Base-by-base conservation (phyloP, 2,797 vertebrate genomes). In the Cygnus olor region DNA sequence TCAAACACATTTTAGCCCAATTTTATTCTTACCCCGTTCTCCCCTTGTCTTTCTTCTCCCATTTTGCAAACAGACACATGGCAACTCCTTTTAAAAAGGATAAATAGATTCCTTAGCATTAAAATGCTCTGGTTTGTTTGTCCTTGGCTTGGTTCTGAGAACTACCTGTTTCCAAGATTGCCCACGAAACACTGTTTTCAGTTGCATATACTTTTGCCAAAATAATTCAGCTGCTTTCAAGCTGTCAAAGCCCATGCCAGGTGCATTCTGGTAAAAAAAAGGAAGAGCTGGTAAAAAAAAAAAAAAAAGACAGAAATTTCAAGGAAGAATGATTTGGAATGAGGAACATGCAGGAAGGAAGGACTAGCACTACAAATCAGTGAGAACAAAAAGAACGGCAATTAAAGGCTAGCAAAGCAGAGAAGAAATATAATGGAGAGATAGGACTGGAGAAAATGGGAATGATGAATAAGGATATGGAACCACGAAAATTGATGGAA, bases 101-200 rank as follows among this genome's bases (percentile, higher is more conserved):
- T 78, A 71, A 79, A 69, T 44, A 79, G 85, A 89, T 65, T 72
- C 58, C 21, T 69, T 42, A 60, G 42, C 0, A 3, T 21, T 65
- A 83, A 87, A 95, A 83, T 14, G 20, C 19, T 61, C 14, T 24
- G 25, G 25, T 85, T 78, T 82, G 18, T 58, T 82, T 74, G 28
- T 58, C 49, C 34, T 40, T 27, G 68, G 60, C 74, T 82, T 60
- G 56, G 25, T 72, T 90, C 56, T 68, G 60, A 74, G 72, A 93
- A 80, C 44, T 38, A 36, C 42, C 47, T 40, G 45, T 88, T 91
- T 63, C 80, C 51, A 42, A 80, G 44, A 51, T 16, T 64, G 65
- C 13, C 19, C 10, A 1, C 13, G 54, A 82, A 24, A 71, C 25
- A 44, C 21, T 61, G 19, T 47, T 92, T 86, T 92, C 71, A 64